Conservation (phyloP, 2,888 invertebrate genomes). For the Tuberolachnus salignus region DNA sequence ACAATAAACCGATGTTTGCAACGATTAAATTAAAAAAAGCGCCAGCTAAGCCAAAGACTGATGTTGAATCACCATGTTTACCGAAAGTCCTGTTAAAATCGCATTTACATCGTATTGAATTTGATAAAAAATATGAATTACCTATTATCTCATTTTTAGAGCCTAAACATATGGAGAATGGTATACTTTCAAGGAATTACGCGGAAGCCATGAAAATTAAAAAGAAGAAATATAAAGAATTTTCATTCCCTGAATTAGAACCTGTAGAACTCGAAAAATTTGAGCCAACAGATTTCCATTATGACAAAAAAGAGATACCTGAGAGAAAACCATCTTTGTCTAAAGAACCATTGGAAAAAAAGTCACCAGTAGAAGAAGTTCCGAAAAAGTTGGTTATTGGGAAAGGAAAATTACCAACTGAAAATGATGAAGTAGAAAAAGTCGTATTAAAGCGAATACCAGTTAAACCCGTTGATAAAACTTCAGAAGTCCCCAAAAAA, state of each 20-base stretch:
- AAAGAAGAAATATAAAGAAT: constrained; percentile 59
- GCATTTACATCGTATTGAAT: constrained; percentile 68
- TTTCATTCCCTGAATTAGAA: constrained; percentile 59
- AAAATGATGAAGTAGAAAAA: constrained; percentile 61
- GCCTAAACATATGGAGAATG: constrained; percentile 60
- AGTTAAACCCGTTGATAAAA: constrained; percentile 57
- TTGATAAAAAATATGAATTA: constrained; percentile 62
- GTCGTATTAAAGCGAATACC: constrained; percentile 65
- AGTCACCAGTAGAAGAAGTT: constrained; percentile 64
- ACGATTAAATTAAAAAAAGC: constrained; percentile 65
- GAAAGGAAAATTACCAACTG: constrained; percentile 65
- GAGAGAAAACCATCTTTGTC: constrained; percentile 59
- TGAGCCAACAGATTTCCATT: constrained; percentile 58
- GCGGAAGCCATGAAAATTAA: constrained; percentile 61
- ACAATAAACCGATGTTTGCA: constrained; percentile 69
- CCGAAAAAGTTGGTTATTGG: constrained; percentile 64
- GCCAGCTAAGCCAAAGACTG: constrained; percentile 65
- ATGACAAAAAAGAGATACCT: constrained; percentile 61
- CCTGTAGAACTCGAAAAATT: constrained; percentile 59
- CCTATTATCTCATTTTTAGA: constrained; percentile 62
- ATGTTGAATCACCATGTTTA: constrained; percentile 63
- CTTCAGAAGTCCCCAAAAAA: constrained; percentile 60
- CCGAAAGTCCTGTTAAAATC: constrained; percentile 76
- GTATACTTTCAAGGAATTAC: constrained; percentile 61
- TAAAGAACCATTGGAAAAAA: constrained; percentile 58